These are phyloP conservation scores for Botia kubotai DNA, from an alignment of 2,797 vertebrate genomes.

Conservation along the genomic window DNA sequence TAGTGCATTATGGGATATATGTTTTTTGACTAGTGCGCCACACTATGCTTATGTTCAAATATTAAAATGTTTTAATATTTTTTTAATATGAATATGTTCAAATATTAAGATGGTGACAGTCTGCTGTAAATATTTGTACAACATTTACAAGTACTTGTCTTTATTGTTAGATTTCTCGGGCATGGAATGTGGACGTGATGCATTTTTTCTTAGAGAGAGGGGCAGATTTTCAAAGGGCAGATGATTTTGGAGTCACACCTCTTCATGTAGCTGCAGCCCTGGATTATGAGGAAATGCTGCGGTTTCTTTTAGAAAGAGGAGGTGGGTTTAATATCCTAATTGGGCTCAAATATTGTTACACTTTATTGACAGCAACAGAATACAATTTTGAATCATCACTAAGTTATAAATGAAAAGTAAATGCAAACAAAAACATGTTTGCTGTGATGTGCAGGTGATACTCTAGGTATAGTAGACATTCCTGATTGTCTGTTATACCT, in stretches of 20 bases:
- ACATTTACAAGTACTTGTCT: not conserved
- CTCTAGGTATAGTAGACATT: too few relatives aligned
- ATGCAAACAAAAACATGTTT: too few relatives aligned
- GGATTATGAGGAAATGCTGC: constrained; percentile 75
- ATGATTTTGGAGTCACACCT: constrained; percentile 71
- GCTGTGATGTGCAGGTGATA: too few relatives aligned
- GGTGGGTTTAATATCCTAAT: constrained; percentile 50
- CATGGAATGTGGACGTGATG: constrained; percentile 77
- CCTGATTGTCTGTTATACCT: too few relatives aligned
- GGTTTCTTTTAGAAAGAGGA: constrained; percentile 69
- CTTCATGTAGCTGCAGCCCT: constrained; percentile 75
- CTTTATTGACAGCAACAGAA: too few relatives aligned
- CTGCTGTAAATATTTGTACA: not conserved
- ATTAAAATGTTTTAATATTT: not conserved
- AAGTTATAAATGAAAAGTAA: too few relatives aligned
- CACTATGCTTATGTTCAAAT: not conserved
- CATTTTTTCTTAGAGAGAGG: constrained; percentile 75
- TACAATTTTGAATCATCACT: too few relatives aligned
- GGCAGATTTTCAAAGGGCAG: constrained; percentile 63
- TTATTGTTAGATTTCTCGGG: constrained; percentile 69
- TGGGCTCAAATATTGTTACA: too few relatives aligned
- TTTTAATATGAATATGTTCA: not conserved
- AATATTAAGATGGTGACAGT: not conserved
- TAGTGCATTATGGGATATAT: not conserved
- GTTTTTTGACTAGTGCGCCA: not conserved